Conservation (phyloP, 2,797 vertebrate genomes). For the Poecilia wingei region DNA sequence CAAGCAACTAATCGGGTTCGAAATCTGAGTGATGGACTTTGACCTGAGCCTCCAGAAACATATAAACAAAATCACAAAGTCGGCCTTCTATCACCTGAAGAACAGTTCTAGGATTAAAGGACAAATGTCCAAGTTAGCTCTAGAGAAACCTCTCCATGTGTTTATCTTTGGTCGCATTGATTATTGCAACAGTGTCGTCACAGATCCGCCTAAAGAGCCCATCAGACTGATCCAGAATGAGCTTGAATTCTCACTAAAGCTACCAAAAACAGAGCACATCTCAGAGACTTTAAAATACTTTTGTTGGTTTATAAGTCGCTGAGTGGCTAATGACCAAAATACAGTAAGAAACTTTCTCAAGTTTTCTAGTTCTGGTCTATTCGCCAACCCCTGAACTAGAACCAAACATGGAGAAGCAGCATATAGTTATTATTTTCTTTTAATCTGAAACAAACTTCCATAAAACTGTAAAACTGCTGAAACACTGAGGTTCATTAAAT, state of each 20-base stretch:
- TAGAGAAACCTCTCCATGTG: not conserved
- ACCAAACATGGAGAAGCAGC: not conserved
- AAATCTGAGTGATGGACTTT: not conserved
- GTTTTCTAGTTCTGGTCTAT: not conserved
- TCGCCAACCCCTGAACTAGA: not conserved
- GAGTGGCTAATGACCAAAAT: not conserved
- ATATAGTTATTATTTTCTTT: not conserved
- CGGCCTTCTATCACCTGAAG: not conserved
- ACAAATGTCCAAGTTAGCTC: not conserved
- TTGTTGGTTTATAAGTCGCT: not conserved
- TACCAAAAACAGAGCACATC: not conserved
- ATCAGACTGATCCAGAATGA: not conserved
- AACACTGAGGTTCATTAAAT: not conserved
- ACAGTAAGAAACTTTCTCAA: not conserved
- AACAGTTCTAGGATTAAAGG: not conserved
- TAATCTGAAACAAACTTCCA: not conserved
- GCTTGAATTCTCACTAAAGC: not conserved
- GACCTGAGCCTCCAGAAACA: not conserved
- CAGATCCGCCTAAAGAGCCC: not conserved
- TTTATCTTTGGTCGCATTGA: not conserved
- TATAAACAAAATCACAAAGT: not conserved
- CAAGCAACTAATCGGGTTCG: not conserved
- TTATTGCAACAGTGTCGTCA: not conserved
- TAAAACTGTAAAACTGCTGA: not conserved
- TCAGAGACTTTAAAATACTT: not conserved